A percentile compares a stretch with the other conserved stretches of the same genome.
phyloP scores from a whole-genome alignment of 1,140 invertebrate genomes.

The Habropoda laboriosa region DNA sequence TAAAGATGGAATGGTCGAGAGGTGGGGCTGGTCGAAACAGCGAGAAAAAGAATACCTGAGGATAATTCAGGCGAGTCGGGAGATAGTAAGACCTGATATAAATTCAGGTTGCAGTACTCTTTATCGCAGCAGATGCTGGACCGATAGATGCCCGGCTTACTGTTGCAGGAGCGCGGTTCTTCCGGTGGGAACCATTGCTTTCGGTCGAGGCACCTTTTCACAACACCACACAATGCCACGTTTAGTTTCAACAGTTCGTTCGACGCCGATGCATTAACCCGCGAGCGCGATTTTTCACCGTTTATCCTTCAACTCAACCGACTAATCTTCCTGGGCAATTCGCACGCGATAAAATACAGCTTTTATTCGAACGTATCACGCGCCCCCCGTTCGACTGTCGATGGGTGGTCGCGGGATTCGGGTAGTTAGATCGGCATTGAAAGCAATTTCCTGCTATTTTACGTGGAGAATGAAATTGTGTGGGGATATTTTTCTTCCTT shows the following conservation, averaged over 20 bases:
- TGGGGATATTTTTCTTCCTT: neutral
- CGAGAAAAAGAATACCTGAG: slow-evolving; percentile 73
- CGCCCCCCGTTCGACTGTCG: neutral
- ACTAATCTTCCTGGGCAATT: neutral
- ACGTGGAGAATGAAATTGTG: too few species aligned
- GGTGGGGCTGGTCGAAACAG: slow-evolving; percentile 49
- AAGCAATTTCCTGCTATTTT: neutral
- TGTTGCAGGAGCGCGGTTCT: slow-evolving; percentile 85
- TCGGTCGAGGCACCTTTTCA: slow-evolving; percentile 87
- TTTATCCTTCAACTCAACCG: neutral
- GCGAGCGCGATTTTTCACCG: neutral
- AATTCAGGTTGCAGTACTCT: slow-evolving; percentile 86
- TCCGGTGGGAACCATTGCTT: slow-evolving; percentile 88
- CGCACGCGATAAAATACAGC: neutral
- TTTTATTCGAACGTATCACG: neutral
- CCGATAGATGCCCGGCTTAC: slow-evolving; percentile 71
- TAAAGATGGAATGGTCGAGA: neutral
- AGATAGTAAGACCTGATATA: slow-evolving; percentile 78
- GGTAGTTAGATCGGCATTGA: neutral
- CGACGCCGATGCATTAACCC: neutral
- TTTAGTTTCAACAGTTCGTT: slow-evolving; percentile 54
- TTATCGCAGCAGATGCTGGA: slow-evolving; percentile 82
- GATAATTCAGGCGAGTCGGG: slow-evolving; percentile 69
- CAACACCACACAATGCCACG: slow-evolving; percentile 69
- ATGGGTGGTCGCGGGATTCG: neutral